Conservation (phyloP, 2,113 vertebrate species). For the Mus musculus region GRCm39 chr19:19696001-19696500, state of each 20-base stretch:
- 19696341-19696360: neutral
- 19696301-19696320: neutral
- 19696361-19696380: neutral
- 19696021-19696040: neutral
- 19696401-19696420: neutral
- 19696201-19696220: neutral
- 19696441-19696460: neutral
- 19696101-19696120: neutral
- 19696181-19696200: neutral
- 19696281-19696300: neutral
- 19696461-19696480: neutral
- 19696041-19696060: neutral
- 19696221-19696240: neutral
- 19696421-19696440: neutral
- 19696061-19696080: neutral
- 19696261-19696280: neutral
- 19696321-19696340: neutral
- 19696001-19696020: neutral
- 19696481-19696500: neutral
- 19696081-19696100: neutral
- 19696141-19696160: neutral
- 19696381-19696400: accelerated
- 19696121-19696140: neutral
- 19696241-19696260: neutral
- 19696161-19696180: neutral